Percentiles rank a stretch among this genome's conserved stretches.
These are phyloP conservation scores for Scaptomyza polygonia DNA, from an alignment of 2,888 invertebrate genomes.

Conservation along the genomic window DNA sequence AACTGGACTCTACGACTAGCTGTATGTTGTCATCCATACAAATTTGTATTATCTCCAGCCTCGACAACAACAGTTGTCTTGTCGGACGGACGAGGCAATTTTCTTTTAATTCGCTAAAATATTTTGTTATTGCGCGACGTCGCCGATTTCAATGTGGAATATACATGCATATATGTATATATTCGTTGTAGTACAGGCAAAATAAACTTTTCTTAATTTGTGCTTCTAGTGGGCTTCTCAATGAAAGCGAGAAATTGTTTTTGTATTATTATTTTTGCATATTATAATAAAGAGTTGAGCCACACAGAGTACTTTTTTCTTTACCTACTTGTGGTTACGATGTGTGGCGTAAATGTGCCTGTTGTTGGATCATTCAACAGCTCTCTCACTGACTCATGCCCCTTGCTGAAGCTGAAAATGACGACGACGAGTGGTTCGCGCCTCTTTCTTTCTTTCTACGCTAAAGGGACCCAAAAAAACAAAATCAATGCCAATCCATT, in stretches of 20 bases:
- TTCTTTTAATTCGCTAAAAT: slow-evolving; percentile 78
- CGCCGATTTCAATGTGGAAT: slow-evolving; percentile 26
- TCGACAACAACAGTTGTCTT: slow-evolving; percentile 39
- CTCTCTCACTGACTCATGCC: slow-evolving; percentile 50
- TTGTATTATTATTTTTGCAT: slow-evolving; percentile 52
- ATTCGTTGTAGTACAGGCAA: slow-evolving; percentile 42
- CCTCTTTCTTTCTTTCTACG: slow-evolving; percentile 30
- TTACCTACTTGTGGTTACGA: slow-evolving; percentile 25
- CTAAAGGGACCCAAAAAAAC: slow-evolving; percentile 46
- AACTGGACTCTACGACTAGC: slow-evolving; percentile 3
- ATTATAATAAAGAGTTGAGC: slow-evolving; percentile 38
- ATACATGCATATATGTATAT: slow-evolving; percentile 39
- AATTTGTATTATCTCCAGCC: slow-evolving; percentile 44
- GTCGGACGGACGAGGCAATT: slow-evolving; percentile 76
- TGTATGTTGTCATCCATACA: slow-evolving; percentile 56
- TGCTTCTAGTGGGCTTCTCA: slow-evolving; percentile 45
- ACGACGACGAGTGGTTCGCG: slow-evolving; percentile 34
- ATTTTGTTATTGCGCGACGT: slow-evolving; percentile 63
- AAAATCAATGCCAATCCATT: slow-evolving; percentile 70
- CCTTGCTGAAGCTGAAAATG: slow-evolving; percentile 37
- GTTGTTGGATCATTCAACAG: slow-evolving; percentile 42
- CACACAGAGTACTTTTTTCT: slow-evolving; percentile 4
- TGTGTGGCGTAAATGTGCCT: slow-evolving; percentile 16
- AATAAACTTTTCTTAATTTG: slow-evolving; percentile 74
- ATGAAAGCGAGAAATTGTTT: slow-evolving; percentile 69